A percentile compares a stretch with the other conserved stretches of the same genome.
Evolutionary conservation across 2,888 invertebrate genomes (phyloP).

Genomic region (Steinernema hermaphroditum): DNA sequence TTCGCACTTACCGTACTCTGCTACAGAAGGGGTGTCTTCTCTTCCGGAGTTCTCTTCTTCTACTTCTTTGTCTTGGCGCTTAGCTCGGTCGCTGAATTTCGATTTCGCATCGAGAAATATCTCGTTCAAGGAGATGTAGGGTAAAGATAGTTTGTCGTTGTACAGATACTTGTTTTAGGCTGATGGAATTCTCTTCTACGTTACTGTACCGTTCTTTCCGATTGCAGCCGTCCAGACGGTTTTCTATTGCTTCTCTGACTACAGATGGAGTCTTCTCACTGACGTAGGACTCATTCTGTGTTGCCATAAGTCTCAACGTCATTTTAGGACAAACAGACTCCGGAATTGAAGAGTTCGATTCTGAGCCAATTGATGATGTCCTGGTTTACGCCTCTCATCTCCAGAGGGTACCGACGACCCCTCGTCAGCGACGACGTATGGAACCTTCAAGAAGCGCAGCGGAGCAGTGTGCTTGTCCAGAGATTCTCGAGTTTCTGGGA

Average conservation of each 20-base stretch:
- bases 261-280: not conserved
- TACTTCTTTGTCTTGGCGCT: not conserved
- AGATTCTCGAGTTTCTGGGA: not conserved
- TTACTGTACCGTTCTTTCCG: not conserved
- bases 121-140: not conserved
- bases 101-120: not conserved
- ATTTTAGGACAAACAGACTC: not conserved
- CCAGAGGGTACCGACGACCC: conserved; percentile 47
- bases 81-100: not conserved
- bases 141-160: too few species aligned
- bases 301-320: too few species aligned
- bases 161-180: too few species aligned
- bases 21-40: not conserved
- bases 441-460: not conserved
- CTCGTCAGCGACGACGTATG: not conserved
- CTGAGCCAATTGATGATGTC: conserved; percentile 83
- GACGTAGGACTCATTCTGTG: not conserved
- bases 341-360: conserved; percentile 80
- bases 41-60: not conserved
- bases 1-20: not conserved
- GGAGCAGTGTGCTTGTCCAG: not conserved
- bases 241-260: conserved; percentile 10
- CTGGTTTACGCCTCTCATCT: conserved; percentile 78
- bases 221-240: not conserved
- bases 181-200: too few species aligned